These are phyloP conservation scores for Anorthoa munda DNA, from an alignment of 2,888 invertebrate species.

Conservation along the genomic window DNA sequence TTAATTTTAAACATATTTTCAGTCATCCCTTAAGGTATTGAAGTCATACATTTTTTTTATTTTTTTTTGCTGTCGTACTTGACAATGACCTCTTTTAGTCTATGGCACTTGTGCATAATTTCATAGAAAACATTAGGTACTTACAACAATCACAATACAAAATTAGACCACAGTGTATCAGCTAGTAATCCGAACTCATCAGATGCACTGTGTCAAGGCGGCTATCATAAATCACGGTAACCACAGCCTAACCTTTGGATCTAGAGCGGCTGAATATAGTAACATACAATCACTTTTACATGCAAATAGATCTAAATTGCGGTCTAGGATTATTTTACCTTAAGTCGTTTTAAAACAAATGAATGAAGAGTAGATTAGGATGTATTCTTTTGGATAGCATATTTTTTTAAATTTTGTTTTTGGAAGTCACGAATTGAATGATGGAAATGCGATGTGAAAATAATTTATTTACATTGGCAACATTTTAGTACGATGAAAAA, in stretches of 20 bases:
- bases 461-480: conserved; percentile 5
- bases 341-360: conserved; percentile 7
- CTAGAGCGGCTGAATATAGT: conserved; percentile 54
- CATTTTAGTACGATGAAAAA: neutral
- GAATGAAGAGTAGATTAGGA: neutral
- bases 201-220: conserved; percentile 60
- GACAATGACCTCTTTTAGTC: neutral
- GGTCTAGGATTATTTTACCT: conserved; percentile 3
- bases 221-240: conserved; percentile 59
- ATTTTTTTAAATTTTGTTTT: neutral
- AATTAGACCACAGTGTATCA: conserved; percentile 26
- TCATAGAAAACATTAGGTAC: neutral
- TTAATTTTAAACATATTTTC: too few species aligned
- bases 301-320: conserved; percentile 32
- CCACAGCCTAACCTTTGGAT: conserved; percentile 63
- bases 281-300: conserved; percentile 56
- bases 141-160: conserved; percentile 28
- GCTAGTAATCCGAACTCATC: conserved; percentile 53
- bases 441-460: neutral
- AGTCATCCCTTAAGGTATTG: too few species aligned
- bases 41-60: too few species aligned
- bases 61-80: neutral
- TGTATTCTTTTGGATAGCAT: neutral
- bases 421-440: neutral
- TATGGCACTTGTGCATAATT: neutral